Percentiles rank a stretch among this genome's conserved stretches.
phyloP scores from a whole-genome alignment of 2,888 invertebrate species.

The Punctoribates punctum region DNA sequence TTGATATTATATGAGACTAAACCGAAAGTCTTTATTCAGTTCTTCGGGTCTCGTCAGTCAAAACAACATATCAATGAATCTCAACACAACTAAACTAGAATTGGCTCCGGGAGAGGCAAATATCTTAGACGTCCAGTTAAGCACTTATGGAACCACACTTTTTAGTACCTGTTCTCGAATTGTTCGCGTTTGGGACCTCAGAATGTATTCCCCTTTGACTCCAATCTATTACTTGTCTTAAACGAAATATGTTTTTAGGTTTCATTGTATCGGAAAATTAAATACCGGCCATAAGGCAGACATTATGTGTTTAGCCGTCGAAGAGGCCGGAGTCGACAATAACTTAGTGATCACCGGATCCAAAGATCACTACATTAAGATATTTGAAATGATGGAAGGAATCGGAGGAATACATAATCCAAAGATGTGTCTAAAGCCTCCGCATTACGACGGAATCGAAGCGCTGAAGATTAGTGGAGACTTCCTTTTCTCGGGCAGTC shows the following conservation, averaged over 20 bases:
- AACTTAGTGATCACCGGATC: conserved; percentile 73
- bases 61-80: conserved; percentile 55
- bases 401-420: conserved; percentile 59
- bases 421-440: conserved; percentile 69
- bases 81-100: conserved; percentile 58
- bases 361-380: conserved; percentile 79
- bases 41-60: conserved; percentile 59
- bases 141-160: conserved; percentile 59
- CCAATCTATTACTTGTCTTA: conserved; percentile 22
- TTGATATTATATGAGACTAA: conserved; percentile 37
- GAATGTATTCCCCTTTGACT: conserved; percentile 56
- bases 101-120: conserved; percentile 63
- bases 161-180: conserved; percentile 76
- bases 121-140: conserved; percentile 67
- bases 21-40: conserved; percentile 49
- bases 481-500: conserved; percentile 73
- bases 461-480: conserved; percentile 66
- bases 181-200: conserved; percentile 77
- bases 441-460: conserved; percentile 86
- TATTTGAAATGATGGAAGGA: conserved; percentile 57
- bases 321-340: conserved; percentile 58
- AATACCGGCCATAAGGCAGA: conserved; percentile 76
- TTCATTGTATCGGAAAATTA: conserved; percentile 67
- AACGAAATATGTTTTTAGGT: conserved; percentile 53
- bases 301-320: conserved; percentile 74